Evolutionary conservation across 1,140 invertebrate genomes (phyloP).

Genomic region (Musca domestica): DNA sequence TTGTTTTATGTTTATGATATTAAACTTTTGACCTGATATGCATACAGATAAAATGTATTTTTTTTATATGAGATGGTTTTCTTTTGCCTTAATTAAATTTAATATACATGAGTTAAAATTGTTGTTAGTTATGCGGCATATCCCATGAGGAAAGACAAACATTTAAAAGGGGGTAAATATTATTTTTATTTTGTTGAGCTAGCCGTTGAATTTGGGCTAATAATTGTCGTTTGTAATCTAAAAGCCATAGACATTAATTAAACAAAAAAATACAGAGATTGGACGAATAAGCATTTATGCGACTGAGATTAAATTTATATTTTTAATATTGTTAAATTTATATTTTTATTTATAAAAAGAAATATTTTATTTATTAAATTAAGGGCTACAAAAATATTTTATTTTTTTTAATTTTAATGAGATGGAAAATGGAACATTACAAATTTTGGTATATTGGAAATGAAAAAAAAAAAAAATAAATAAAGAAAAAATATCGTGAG

Average conservation of each 20-base stretch:
- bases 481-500: no score
- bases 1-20: conserved; percentile 21
- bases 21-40: conserved; percentile 17
- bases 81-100: conserved; percentile 13
- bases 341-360: no score
- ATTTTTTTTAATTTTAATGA: no score
- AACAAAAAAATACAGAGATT: conserved; percentile 10
- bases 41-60: background rate
- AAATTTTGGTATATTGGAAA: no score
- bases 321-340: no score
- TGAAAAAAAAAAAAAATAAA: no score
- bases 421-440: no score
- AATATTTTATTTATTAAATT: no score
- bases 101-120: background rate
- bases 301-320: no score
- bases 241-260: conserved; percentile 15
- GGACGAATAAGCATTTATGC: no score
- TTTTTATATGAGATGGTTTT: background rate
- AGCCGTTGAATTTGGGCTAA: background rate
- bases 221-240: conserved; percentile 11
- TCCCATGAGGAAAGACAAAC: background rate
- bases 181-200: background rate
- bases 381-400: no score
- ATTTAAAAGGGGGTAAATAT: background rate
- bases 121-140: background rate